Base-by-base conservation (phyloP, 2,797 vertebrate species). In the Sibirionetta formosa region DNA sequence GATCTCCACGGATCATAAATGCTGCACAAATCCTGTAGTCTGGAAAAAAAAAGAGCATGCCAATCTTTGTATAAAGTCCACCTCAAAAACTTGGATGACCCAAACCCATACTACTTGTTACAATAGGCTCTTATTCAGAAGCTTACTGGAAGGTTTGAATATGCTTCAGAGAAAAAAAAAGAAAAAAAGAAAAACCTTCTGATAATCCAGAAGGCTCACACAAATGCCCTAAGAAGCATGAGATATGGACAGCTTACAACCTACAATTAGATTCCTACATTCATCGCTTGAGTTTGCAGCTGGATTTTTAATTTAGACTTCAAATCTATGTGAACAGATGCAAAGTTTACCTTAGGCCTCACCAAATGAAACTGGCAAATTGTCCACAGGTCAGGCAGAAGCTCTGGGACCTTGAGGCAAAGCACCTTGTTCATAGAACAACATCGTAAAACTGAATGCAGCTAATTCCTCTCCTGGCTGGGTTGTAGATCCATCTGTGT, bases 291-390 rank as follows among this genome's bases (percentile, higher is more conserved):
- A 76, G 64, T 84, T 68, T 76, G 69, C 9, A 77, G 12, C 19
- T 75, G 8, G 31, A 58, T 66, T 38, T 87, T 88, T 68, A 86
- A 71, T 77, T 64, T 75, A 68, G 31, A 20, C 36, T 70, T 92
- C 14, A 36, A 58, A 84, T 87, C 77, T 50, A 60, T 38, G 68
- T 51, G 36, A 92, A 87, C 4, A 68, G 63, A 80, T 40, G 24
- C 19, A 60, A 38, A 46, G 40, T 95, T 82, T 84, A 79, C 51
- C 51, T 64, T 44, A 50, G 33, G 36, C 24, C 35, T 73, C 60
- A 64, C 19, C 36, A 31, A 84, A 33, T 36, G n/a, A 68, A 88
- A 92, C 0, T 3, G 42, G n/a, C 11, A 70, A 85, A 82, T 5
- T 48, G 24, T 56, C 33, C 63, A 69, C 18, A 84, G 46, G n/a